A percentile compares a stretch with the other conserved stretches of the same genome.
Evolutionary conservation across 2,113 vertebrate species (phyloP).

Genomic region (Eptatretus burgeri): DNA sequence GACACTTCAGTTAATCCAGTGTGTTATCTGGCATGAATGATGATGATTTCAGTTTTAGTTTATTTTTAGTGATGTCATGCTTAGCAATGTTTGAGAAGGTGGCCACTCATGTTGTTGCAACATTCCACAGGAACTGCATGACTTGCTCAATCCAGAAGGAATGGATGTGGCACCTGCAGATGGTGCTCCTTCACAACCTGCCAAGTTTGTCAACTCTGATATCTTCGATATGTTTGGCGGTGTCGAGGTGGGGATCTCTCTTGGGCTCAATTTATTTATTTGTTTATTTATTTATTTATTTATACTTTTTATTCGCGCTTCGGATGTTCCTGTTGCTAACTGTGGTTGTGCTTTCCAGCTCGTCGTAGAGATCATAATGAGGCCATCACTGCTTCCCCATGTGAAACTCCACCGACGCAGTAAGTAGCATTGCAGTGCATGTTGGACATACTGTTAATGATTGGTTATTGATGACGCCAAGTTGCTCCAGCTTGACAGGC

Average conservation of each 20-base stretch:
- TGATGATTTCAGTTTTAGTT: too few relatives aligned
- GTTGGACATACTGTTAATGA: too few relatives aligned
- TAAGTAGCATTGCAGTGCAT: too few relatives aligned
- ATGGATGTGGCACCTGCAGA: conserved; percentile 93
- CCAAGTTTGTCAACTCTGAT: conserved; percentile 70
- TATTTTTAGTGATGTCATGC: too few relatives aligned
- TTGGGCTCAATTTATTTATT: too few relatives aligned
- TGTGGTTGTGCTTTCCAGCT: conserved; percentile 23
- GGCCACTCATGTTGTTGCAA: too few relatives aligned
- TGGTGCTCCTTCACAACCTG: conserved; percentile 56
- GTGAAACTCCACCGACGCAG: conserved; percentile 19
- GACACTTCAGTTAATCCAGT: too few relatives aligned
- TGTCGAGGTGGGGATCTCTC: conserved; percentile 30
- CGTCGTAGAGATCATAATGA: conserved; percentile 88
- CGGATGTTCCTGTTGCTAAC: background rate
- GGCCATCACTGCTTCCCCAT: conserved; percentile 66
- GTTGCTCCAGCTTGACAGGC: too few relatives aligned
- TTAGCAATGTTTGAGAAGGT: too few relatives aligned
- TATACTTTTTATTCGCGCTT: background rate
- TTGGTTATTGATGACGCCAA: too few relatives aligned
- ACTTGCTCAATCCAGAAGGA: conserved; percentile 82
- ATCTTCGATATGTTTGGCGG: conserved; percentile 93
- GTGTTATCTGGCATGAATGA: too few relatives aligned
- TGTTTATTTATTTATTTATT: too few relatives aligned
- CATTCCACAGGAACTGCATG: conserved; percentile 43